A percentile compares a stretch with the other conserved stretches of the same genome.
Conservation (phyloP, 2,888 invertebrate species). For the Diplolepis rosae region DNA sequence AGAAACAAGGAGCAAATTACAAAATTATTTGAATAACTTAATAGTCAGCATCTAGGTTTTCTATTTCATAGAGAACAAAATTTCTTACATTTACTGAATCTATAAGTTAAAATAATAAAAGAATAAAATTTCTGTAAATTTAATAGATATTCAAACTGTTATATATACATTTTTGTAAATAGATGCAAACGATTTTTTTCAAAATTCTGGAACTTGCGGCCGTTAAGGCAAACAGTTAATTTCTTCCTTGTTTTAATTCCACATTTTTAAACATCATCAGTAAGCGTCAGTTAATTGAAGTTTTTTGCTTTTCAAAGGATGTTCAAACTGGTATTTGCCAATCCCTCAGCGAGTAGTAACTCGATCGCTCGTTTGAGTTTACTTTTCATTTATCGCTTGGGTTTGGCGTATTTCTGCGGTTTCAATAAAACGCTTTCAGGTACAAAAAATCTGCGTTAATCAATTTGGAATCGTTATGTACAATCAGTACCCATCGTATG, state of each 20-base stretch:
- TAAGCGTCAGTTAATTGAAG: slow-evolving; percentile 41
- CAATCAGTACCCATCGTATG: slow-evolving; percentile 24
- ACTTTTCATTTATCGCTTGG: slow-evolving; percentile 64
- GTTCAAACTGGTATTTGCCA: slow-evolving; percentile 55
- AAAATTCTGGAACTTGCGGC: too few species aligned
- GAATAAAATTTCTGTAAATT: too few species aligned
- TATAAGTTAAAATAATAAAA: too few species aligned
- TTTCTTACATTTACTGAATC: too few species aligned
- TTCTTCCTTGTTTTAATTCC: too few species aligned
- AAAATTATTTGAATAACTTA: neutral
- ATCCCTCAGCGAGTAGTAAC: slow-evolving; percentile 44
- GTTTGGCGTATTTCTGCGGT: slow-evolving; percentile 47
- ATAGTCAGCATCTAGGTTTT: too few species aligned
- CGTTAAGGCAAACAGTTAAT: neutral
- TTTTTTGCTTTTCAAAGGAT: slow-evolving; percentile 54
- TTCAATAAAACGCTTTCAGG: slow-evolving; percentile 39
- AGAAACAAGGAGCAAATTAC: neutral
- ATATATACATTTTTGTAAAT: too few species aligned
- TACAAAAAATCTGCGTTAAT: slow-evolving; percentile 29
- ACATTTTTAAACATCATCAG: neutral
- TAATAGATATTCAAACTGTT: too few species aligned
- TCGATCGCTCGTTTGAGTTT: slow-evolving; percentile 55
- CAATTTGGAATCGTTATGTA: slow-evolving; percentile 1
- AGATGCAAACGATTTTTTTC: too few species aligned
- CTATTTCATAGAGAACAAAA: too few species aligned